Evolutionary conservation across 2,888 invertebrate species (phyloP).

Genomic region (Darwinula stevensoni): DNA sequence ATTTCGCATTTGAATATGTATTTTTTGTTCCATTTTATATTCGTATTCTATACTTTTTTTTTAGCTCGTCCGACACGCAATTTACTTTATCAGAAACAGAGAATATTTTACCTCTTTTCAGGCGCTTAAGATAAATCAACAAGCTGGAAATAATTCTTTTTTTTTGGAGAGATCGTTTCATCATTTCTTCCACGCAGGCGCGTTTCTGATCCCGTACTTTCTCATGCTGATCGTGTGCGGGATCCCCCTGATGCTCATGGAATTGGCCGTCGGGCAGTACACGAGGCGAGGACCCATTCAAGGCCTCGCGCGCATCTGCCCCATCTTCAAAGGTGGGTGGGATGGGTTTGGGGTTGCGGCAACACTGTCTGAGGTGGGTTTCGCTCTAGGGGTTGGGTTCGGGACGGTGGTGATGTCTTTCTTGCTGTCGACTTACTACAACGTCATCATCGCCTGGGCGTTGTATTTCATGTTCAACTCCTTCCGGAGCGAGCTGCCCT

Average conservation of each 20-base stretch:
- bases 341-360: not conserved
- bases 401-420: no score
- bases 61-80: no score
- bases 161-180: not conserved
- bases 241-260: constrained; percentile 76
- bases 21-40: no score
- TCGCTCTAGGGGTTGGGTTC: no score
- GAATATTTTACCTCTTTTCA: no score
- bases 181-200: constrained; percentile 36
- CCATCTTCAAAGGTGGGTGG: constrained; percentile 53
- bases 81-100: no score
- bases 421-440: no score
- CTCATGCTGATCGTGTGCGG: constrained; percentile 68
- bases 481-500: constrained; percentile 57
- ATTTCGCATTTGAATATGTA: no score
- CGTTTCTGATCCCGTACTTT: constrained; percentile 80
- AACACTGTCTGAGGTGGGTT: constrained; percentile 4
- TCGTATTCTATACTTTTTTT: no score
- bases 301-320: constrained; percentile 65
- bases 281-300: constrained; percentile 74
- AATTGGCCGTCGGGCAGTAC: constrained; percentile 67
- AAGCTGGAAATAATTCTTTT: no score
- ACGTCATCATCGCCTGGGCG: no score
- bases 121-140: no score
- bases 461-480: constrained; percentile 77